A percentile compares a stretch with the other conserved stretches of the same genome.
These are phyloP conservation scores for Tachysurus fulvidraco DNA, from an alignment of 2,113 vertebrate species.

Conservation along the genomic window DNA sequence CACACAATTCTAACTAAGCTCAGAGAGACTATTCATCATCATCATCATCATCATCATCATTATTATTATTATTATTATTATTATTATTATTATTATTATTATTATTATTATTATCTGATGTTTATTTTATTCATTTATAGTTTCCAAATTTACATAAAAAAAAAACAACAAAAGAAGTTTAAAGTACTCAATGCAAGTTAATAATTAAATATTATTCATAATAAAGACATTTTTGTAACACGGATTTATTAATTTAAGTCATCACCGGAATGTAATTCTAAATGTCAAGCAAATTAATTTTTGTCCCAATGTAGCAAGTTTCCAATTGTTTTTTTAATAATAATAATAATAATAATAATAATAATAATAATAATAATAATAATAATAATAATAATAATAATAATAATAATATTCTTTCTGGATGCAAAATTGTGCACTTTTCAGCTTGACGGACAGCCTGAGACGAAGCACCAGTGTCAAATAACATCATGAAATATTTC, in stretches of 20 bases:
- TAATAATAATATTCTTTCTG: not conserved
- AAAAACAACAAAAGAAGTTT: too few relatives aligned
- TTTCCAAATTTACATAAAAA: not conserved
- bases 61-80: not conserved
- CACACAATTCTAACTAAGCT: not conserved
- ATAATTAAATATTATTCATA: not conserved
- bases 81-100: not conserved
- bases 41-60: not conserved
- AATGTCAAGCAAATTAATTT: too few relatives aligned
- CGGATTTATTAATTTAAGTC: too few relatives aligned
- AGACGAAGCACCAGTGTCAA: slow-evolving; percentile 13
- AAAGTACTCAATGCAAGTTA: not conserved
- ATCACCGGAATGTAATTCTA: too few relatives aligned
- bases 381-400: not conserved
- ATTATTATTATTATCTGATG: not conserved
- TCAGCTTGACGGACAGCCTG: slow-evolving; percentile 34
- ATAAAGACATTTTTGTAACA: not conserved
- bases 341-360: too few relatives aligned
- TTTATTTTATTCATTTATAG: not conserved
- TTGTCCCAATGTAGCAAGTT: too few relatives aligned
- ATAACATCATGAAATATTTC: not conserved
- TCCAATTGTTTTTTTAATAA: not conserved
- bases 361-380: not conserved
- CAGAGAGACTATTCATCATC: not conserved
- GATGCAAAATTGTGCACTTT: slow-evolving; percentile 6